Evolutionary conservation across 2,113 vertebrate species (phyloP), one percentile per base, ranked within the genome.

Genomic region (Lepisosteus osseus): DNA sequence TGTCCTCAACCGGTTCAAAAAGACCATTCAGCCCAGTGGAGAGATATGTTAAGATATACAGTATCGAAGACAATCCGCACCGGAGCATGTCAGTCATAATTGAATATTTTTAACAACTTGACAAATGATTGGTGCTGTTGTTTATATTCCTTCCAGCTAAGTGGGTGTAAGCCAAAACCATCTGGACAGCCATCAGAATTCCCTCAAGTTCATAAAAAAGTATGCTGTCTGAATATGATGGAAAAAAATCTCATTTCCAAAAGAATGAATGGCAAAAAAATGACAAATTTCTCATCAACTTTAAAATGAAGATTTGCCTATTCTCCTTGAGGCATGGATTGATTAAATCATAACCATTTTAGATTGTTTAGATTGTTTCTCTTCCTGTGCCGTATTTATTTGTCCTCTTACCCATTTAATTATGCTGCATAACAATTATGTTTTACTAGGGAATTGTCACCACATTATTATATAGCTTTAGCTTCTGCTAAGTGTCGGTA

Each of bases 161-260:
- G 79, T 29, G 65, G 71, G 78, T 56, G 12, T 61, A 77, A 79
- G 88, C 84, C 86, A 86, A 82, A 76, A 76, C 74, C 61, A 84
- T 83, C 83, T 86, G 86, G 80, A 76, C 68, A 80, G 81, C 79
- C 83, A 78, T 86, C 84, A 86, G 82, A 81, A 79, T 85, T 83
- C 87, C 83, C 75, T 29, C 78, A 47, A 51, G 70, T 64, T 77
- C 79, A 88, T 85, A 87, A 86, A 87, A 29, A 84, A 82, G 77
- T 70, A 72, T 81, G 77, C 86, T 86, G 87, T 87, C 82, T 77
- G 57, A 77, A 71, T 82, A 76, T 73, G 73, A 78, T 74, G 71
- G 74, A 76, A 78, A 66, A 79, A 79, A 76, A 29, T 29, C 29
- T 29, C 29, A 29, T 29, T 29, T 29, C 29, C 29, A 2, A 29